Conservation (phyloP, 1,140 invertebrate species). For the Aphelinus certus region DNA sequence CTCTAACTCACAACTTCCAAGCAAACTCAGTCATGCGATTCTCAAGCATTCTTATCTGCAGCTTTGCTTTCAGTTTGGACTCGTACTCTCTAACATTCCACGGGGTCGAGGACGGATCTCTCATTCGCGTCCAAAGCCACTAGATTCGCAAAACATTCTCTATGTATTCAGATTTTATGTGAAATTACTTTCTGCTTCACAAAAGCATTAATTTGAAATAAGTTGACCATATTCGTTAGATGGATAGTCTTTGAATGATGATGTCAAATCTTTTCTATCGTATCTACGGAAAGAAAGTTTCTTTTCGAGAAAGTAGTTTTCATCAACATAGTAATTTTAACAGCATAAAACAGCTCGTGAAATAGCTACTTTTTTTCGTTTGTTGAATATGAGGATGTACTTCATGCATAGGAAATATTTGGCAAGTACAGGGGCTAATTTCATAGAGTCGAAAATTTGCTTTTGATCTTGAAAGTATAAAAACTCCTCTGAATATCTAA, state of each 20-base stretch:
- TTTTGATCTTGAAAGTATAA: background rate
- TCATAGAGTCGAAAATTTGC: background rate
- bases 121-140: constrained; percentile 45
- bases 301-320: too few species aligned
- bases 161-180: too few species aligned
- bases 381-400: too few species aligned
- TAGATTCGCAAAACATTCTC: constrained; percentile 17
- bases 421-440: constrained; percentile 27
- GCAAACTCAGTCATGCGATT: constrained; percentile 18
- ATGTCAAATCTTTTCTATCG: too few species aligned
- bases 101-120: constrained; percentile 33
- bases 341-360: too few species aligned
- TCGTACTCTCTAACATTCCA: constrained; percentile 32
- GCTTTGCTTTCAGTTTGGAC: constrained; percentile 36
- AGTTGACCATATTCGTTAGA: too few species aligned
- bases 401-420: background rate
- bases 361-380: too few species aligned
- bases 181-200: too few species aligned
- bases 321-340: too few species aligned
- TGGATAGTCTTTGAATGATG: too few species aligned
- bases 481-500: constrained; percentile 20
- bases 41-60: background rate
- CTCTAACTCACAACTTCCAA: background rate
- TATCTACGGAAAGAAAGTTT: too few species aligned
- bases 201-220: too few species aligned